Base-by-base conservation (phyloP, 2,113 vertebrate genomes). In the Probosciger aterrimus region DNA sequence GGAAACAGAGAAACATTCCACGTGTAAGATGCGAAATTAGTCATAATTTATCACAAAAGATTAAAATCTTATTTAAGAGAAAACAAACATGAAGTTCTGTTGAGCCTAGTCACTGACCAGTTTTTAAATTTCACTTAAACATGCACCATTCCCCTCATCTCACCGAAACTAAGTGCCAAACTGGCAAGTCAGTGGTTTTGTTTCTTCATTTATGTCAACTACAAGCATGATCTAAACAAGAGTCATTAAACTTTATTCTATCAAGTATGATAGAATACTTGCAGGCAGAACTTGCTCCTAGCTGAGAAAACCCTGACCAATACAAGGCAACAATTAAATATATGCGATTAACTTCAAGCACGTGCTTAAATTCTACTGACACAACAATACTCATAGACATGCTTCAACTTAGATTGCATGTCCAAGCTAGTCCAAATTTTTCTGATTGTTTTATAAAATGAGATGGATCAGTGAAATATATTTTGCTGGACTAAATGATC, bases 311-410 rank as follows among this genome's bases (percentile, higher is more conserved):
- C 8, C 10, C 12, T 37, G 12, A 41, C 7, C 59, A 73, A 65
- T 31, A 25, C 4, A 65, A 80, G 15, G 28, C 18, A 86, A 60
- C 47, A 53, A 4, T 17, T 24, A 77, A 57, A 88, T 35, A 47
- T 2, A 47, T 1, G 8, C 46, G 49, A 27, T 69, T 62, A 65
- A 71, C 22, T 49, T 88, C n/a, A 83, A 81, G 53, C 14, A 65
- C 0, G 0, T 52, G 57, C n/a, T 63, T 41, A 62, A 28, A 33
- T 49, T 53, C 49, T 27, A n/a, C 16, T 52, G 71, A 18, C 10
- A 53, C 0, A 7, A 59, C 25, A 8, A 47, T 31, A 68, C 24
- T 37, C 49, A 55, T 0, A 17, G 12, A 73, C 17, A 20, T 37
- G 47, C 39, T 65, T 55, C n/a, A 39, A 74, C 30, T 81, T 37